phyloP scores from a whole-genome alignment of 2,888 invertebrate genomes.

The Cancer borealis region DNA sequence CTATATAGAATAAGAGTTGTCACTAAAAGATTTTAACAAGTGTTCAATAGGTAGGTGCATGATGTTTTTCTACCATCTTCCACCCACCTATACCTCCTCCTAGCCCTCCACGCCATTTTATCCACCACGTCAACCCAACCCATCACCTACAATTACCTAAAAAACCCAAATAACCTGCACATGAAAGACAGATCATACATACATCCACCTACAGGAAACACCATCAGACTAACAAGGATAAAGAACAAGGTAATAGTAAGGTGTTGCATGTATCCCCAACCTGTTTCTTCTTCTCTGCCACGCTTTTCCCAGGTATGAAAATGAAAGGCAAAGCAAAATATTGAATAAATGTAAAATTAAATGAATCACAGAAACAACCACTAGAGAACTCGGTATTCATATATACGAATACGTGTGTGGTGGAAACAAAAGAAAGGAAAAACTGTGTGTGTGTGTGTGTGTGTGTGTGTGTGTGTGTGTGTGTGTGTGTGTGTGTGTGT shows the following conservation, averaged over 20 bases:
- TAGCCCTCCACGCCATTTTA: too few relatives aligned
- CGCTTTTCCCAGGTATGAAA: not conserved
- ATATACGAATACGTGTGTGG: not conserved
- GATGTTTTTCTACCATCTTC: not conserved
- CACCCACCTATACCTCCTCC: too few relatives aligned
- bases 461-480: slow-evolving; percentile 62
- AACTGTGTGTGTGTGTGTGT: not conserved
- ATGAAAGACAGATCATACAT: not conserved
- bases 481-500: slow-evolving; percentile 62
- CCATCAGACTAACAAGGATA: not conserved
- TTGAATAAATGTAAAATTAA: not conserved
- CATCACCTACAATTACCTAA: not conserved
- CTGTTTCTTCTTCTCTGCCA: not conserved
- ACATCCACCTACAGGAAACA: not conserved
- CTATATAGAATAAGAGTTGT: not conserved
- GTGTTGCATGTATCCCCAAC: not conserved
- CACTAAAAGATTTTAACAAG: not conserved
- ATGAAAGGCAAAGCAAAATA: not conserved
- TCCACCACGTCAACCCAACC: too few relatives aligned
- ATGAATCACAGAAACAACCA: not conserved
- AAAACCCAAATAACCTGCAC: not conserved
- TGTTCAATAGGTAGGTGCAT: not conserved
- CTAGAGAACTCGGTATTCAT: not conserved
- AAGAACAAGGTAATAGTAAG: not conserved
- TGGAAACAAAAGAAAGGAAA: not conserved